Conservation (phyloP, 1,140 invertebrate genomes). For the Aphaenogaster floridana region DNA sequence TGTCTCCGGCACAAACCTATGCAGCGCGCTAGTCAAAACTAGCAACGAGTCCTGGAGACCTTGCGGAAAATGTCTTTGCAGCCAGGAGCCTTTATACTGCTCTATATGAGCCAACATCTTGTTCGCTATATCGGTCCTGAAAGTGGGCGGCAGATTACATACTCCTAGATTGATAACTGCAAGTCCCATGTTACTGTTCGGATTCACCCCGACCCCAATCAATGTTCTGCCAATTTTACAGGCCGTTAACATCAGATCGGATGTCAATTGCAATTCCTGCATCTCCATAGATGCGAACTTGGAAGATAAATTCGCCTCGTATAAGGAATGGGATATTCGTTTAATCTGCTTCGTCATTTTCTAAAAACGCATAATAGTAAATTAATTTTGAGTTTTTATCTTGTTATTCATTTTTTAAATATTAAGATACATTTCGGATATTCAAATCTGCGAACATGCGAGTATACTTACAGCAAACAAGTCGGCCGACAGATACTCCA, state of each 20-base stretch:
- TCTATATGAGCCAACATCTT: conserved; percentile 89
- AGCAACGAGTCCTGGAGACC: conserved; percentile 88
- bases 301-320: conserved; percentile 84
- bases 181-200: conserved; percentile 89
- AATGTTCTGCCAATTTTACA: conserved; percentile 89
- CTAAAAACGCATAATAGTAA: conserved; percentile 82
- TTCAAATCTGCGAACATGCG: neutral
- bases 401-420: neutral
- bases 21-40: conserved; percentile 87
- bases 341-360: conserved; percentile 89
- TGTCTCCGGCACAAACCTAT: conserved; percentile 87
- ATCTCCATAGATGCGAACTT: conserved; percentile 87
- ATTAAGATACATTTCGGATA: conserved; percentile 19
- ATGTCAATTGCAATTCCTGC: conserved; percentile 88
- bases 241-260: conserved; percentile 89
- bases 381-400: conserved; percentile 44
- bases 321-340: conserved; percentile 86
- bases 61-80: conserved; percentile 87
- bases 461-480: conserved; percentile 87
- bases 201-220: conserved; percentile 89
- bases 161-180: conserved; percentile 90
- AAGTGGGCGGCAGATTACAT: conserved; percentile 88
- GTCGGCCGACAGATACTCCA: conserved; percentile 89
- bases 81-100: conserved; percentile 88
- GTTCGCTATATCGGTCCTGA: conserved; percentile 90